Conservation (phyloP, 2,113 vertebrate species). For the Murina feae region DNA sequence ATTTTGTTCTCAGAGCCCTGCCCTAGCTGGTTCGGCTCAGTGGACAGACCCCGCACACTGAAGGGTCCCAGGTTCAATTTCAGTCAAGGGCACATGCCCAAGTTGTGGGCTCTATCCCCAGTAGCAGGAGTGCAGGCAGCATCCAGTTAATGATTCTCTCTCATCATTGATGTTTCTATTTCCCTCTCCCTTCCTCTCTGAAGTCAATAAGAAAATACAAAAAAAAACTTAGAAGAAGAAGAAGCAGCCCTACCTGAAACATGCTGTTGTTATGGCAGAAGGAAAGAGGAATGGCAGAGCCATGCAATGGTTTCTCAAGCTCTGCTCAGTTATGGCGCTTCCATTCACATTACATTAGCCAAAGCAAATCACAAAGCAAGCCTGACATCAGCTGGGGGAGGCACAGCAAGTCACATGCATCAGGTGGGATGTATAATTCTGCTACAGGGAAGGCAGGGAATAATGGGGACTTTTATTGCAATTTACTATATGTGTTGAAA, state of each 20-base stretch:
- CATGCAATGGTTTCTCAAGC: not conserved
- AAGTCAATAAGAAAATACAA: no score
- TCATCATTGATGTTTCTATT: no score
- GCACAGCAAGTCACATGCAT: not conserved
- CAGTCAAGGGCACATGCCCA: no score
- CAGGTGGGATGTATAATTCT: not conserved
- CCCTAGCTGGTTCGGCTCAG: no score
- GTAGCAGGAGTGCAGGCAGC: no score
- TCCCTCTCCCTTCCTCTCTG: no score
- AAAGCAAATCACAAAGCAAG: not conserved
- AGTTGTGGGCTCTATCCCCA: no score
- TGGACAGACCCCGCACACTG: no score
- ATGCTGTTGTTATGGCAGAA: not conserved
- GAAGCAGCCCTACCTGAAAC: not conserved
- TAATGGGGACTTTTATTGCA: not conserved
- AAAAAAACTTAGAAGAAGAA: no score
- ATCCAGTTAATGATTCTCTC: no score
- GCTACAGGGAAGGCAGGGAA: not conserved
- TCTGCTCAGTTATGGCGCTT: not conserved
- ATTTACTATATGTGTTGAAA: not conserved
- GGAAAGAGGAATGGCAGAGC: not conserved
- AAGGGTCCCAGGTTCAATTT: no score
- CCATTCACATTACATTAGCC: not conserved
- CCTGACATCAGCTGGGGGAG: not conserved
- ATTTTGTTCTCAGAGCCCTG: not conserved